Evolutionary conservation across 2,888 invertebrate genomes (phyloP).

Genomic region (Pristionchus mayeri): DNA sequence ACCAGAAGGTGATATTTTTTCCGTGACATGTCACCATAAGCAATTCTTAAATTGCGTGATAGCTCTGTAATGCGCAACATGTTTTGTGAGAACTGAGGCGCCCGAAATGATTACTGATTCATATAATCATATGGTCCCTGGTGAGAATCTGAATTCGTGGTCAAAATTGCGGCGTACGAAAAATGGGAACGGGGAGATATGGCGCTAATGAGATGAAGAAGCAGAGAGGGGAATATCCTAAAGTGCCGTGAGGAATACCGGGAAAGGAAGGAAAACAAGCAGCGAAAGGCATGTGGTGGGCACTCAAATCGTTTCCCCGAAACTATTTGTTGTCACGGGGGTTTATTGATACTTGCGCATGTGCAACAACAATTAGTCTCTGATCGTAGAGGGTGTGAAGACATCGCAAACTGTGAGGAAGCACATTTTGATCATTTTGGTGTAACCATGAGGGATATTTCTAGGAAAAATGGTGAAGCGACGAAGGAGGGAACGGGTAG

Average conservation of each 20-base stretch:
- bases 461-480: not conserved
- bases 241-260: constrained; percentile 33
- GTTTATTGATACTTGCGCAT: not conserved
- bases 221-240: constrained; percentile 28
- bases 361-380: constrained; percentile 7
- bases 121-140: not conserved
- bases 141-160: not conserved
- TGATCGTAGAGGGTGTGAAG: too few species aligned
- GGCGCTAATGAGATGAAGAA: constrained; percentile 24
- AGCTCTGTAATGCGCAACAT: not conserved
- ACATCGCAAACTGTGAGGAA: not conserved
- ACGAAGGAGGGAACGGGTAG: not conserved
- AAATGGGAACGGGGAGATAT: not conserved
- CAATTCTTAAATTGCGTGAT: not conserved
- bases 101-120: not conserved
- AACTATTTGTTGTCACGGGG: not conserved
- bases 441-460: too few species aligned
- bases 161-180: not conserved
- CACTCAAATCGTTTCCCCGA: not conserved
- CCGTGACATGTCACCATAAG: too few species aligned
- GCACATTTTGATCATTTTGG: not conserved
- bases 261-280: constrained; percentile 30
- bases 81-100: not conserved
- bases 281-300: constrained; percentile 3
- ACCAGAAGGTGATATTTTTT: too few species aligned